These are phyloP conservation scores for Tyrophagus putrescentiae DNA, from an alignment of 1,140 invertebrate genomes.

Conservation along the genomic window DNA sequence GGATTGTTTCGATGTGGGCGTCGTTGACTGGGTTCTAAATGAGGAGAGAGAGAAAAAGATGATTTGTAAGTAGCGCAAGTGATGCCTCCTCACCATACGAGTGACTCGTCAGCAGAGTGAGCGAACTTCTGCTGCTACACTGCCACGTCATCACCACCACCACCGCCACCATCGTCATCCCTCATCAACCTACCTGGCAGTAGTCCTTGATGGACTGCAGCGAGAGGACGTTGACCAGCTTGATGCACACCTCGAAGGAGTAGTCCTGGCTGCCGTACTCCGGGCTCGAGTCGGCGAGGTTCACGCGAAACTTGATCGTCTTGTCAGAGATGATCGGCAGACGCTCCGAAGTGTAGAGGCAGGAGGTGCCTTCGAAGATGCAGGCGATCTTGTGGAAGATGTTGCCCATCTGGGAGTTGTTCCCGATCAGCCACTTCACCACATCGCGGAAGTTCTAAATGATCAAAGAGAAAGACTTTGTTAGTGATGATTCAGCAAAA, in stretches of 20 bases:
- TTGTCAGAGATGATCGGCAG: constrained; percentile 11
- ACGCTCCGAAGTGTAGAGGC: neutral
- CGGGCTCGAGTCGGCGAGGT: neutral
- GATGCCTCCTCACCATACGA: too few relatives aligned
- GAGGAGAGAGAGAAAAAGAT: too few relatives aligned
- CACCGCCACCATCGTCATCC: too few relatives aligned
- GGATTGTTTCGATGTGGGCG: neutral
- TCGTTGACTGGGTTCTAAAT: constrained; percentile 13
- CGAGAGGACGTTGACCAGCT: neutral
- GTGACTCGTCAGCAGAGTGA: too few relatives aligned
- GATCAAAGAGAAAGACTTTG: too few relatives aligned
- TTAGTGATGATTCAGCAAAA: too few relatives aligned
- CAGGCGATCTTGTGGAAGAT: constrained; percentile 8
- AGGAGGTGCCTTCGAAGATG: constrained; percentile 8
- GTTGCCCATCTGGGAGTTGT: neutral
- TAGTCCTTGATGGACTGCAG: constrained; percentile 2
- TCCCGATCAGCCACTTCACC: neutral
- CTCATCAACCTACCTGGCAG: too few relatives aligned
- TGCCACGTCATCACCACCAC: too few relatives aligned
- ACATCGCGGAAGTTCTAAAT: constrained; percentile 7
- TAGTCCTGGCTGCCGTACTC: neutral
- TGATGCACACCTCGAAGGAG: constrained; percentile 15
- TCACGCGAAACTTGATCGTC: constrained; percentile 6
- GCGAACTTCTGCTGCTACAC: too few relatives aligned
- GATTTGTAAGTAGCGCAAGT: too few relatives aligned